phyloP scores from a whole-genome alignment of 2,888 invertebrate genomes.

The Cataglyphis rosenhaueri region DNA sequence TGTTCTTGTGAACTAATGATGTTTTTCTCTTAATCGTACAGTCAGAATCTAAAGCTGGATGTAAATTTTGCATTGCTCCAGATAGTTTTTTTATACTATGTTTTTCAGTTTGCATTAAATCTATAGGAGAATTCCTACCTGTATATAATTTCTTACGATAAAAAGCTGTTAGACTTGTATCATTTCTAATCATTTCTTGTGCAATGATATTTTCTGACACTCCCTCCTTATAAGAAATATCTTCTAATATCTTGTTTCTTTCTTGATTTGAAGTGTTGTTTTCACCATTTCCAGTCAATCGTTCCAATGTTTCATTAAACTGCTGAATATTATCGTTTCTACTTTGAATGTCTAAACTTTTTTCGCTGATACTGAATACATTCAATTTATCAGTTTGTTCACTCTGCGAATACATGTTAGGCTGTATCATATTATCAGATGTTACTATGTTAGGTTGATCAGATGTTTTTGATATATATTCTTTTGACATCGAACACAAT shows the following conservation, averaged over 20 bases:
- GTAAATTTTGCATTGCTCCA: constrained; percentile 47
- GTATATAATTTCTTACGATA: constrained; percentile 76
- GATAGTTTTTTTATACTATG: not conserved
- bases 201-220: not conserved
- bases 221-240: not conserved
- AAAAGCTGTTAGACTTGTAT: not conserved
- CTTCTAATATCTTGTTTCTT: not conserved
- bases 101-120: constrained; percentile 63
- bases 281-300: not conserved
- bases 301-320: constrained; percentile 28
- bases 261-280: not conserved
- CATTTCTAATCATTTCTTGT: not conserved
- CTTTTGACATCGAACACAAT: not conserved
- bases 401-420: not conserved
- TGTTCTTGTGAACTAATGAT: not conserved
- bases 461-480: not conserved
- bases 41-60: constrained; percentile 74
- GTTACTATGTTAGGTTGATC: not conserved
- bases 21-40: not conserved
- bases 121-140: constrained; percentile 74
- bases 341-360: not conserved
- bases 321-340: not conserved
- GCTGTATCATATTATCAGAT: not conserved
- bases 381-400: not conserved
- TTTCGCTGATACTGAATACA: not conserved